Evolutionary conservation across 2,797 vertebrate species (phyloP).

Genomic region (Crocidura indochinensis): DNA sequence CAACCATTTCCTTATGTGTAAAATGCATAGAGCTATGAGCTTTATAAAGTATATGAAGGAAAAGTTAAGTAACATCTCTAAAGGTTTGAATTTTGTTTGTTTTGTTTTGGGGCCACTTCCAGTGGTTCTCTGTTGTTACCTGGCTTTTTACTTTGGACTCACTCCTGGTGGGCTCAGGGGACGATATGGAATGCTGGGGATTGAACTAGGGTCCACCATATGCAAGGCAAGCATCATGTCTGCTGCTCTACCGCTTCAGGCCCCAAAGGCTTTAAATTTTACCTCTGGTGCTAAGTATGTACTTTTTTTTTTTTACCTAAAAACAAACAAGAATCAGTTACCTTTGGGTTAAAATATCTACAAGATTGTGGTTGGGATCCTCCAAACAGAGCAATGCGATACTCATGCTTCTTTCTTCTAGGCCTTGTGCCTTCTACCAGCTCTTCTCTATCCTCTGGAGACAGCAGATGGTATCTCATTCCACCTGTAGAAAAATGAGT

Average conservation of each 20-base stretch:
- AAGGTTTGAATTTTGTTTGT: neutral
- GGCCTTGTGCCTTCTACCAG: constrained; percentile 96
- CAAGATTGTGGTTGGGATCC: constrained; percentile 99
- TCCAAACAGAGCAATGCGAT: constrained; percentile 97
- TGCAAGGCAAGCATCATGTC: no score
- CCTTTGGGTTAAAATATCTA: constrained; percentile 99
- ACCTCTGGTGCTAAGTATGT: neutral
- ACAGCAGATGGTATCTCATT: constrained; percentile 98
- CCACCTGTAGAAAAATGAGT: constrained; percentile 92
- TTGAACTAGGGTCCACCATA: no score
- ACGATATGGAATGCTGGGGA: no score
- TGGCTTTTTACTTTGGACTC: no score
- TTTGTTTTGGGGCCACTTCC: no score
- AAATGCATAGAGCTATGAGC: constrained; percentile 56
- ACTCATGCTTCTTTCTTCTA: constrained; percentile 98
- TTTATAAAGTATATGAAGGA: neutral
- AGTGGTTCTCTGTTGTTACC: no score
- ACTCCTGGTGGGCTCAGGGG: no score
- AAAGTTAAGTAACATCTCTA: no score
- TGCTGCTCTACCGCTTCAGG: no score
- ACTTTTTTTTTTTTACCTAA: neutral
- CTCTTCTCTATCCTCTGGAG: constrained; percentile 97
- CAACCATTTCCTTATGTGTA: constrained; percentile 57
- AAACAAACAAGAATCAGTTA: constrained; percentile 84
- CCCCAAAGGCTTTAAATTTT: neutral